Evolutionary conservation across 1,140 invertebrate species (phyloP).

Genomic region (Eulimnadia texana): DNA sequence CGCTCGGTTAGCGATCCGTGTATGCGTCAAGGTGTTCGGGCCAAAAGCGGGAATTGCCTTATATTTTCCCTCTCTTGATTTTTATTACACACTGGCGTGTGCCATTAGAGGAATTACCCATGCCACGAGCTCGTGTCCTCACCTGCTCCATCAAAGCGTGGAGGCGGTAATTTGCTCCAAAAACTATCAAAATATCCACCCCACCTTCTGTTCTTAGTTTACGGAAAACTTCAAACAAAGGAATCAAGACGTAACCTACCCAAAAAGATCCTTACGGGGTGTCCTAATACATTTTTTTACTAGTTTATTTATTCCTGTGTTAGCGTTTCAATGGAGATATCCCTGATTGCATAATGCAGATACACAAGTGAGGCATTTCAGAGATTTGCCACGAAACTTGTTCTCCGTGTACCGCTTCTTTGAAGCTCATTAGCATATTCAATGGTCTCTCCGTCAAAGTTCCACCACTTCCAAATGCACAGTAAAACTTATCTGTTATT

Average conservation of each 20-base stretch:
- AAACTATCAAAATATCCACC: not conserved
- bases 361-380: too few relatives aligned
- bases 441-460: not conserved
- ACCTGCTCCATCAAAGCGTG: not conserved
- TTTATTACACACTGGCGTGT: not conserved
- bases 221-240: too few relatives aligned
- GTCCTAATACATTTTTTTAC: too few relatives aligned
- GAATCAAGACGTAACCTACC: too few relatives aligned
- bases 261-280: too few relatives aligned
- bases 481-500: too few relatives aligned
- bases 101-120: not conserved
- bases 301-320: too few relatives aligned
- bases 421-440: not conserved
- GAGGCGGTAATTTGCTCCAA: not conserved
- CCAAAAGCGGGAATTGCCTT: not conserved
- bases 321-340: too few relatives aligned
- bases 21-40: not conserved
- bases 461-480: not conserved
- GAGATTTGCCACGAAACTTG: not conserved
- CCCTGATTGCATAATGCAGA: too few relatives aligned
- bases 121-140: not conserved
- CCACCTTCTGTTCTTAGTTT: too few relatives aligned
- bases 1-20: not conserved
- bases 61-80: not conserved
- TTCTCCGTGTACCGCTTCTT: not conserved